Conservation (phyloP, 2,888 invertebrate species). For the Acanthopleura granulata region DNA sequence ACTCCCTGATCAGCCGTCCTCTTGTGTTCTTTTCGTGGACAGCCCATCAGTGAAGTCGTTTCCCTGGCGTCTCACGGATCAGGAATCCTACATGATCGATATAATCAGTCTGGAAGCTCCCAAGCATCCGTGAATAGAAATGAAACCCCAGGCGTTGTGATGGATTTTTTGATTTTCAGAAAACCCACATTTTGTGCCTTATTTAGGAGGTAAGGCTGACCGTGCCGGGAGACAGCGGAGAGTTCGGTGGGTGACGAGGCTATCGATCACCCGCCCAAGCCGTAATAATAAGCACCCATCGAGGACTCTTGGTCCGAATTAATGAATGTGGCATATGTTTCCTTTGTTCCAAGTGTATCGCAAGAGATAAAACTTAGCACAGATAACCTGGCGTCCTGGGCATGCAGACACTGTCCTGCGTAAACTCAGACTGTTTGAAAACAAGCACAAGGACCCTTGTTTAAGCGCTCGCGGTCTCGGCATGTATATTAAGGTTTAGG, state of each 20-base stretch:
- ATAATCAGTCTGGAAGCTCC: neutral
- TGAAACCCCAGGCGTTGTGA: neutral
- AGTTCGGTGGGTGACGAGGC: neutral
- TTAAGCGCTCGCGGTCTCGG: too few species aligned
- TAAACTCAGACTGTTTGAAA: too few species aligned
- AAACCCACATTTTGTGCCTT: neutral
- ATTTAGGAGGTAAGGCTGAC: too few species aligned
- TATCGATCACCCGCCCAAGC: neutral
- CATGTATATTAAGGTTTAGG: too few species aligned
- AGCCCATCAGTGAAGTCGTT: neutral
- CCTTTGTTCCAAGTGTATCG: neutral
- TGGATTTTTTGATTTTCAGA: slow-evolving; percentile 7
- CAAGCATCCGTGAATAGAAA: neutral
- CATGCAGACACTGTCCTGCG: neutral
- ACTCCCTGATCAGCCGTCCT: too few species aligned
- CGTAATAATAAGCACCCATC: neutral
- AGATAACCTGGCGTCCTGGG: neutral
- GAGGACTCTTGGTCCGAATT: neutral
- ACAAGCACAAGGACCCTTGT: too few species aligned
- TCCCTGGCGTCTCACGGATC: neutral
- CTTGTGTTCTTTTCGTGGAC: neutral
- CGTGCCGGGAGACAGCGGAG: neutral
- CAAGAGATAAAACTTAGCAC: neutral
- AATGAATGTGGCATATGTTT: neutral
- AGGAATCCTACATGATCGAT: neutral